Evolutionary conservation across 2,113 vertebrate species (phyloP).

Genomic region (Furnarius figulus): DNA sequence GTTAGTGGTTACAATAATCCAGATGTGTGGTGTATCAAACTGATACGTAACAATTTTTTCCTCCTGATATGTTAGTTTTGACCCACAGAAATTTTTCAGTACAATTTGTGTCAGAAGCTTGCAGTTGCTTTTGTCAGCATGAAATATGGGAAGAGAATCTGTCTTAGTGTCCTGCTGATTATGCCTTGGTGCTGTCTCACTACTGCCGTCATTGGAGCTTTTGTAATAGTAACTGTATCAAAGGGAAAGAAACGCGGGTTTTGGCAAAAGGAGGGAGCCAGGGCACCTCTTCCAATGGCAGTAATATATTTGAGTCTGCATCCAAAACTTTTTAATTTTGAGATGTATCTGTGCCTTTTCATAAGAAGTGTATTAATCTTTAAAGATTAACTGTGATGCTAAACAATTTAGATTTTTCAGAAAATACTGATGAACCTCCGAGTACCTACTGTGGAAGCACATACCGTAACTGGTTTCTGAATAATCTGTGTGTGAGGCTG

Average conservation of each 20-base stretch:
- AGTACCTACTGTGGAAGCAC: background rate
- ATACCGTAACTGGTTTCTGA: background rate
- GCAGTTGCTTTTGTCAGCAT: background rate
- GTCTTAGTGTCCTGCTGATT: background rate
- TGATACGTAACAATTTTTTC: background rate
- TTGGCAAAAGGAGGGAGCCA: background rate
- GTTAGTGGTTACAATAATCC: background rate
- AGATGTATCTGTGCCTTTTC: background rate
- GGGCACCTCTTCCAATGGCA: background rate
- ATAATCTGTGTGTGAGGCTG: background rate
- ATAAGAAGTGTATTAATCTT: background rate
- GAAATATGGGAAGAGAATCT: background rate
- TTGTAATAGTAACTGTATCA: background rate
- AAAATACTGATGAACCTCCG: background rate
- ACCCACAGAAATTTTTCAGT: background rate
- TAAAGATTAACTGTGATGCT: background rate
- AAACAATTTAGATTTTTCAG: background rate
- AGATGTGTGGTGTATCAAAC: background rate
- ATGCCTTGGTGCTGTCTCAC: background rate
- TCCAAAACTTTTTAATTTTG: background rate
- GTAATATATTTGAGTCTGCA: background rate
- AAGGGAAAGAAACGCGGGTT: fast-evolving
- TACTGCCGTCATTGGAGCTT: background rate
- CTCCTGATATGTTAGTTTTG: background rate
- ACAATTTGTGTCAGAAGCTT: background rate